Conservation (phyloP, 1,140 invertebrate genomes). For the Riptortus pedestris region DNA sequence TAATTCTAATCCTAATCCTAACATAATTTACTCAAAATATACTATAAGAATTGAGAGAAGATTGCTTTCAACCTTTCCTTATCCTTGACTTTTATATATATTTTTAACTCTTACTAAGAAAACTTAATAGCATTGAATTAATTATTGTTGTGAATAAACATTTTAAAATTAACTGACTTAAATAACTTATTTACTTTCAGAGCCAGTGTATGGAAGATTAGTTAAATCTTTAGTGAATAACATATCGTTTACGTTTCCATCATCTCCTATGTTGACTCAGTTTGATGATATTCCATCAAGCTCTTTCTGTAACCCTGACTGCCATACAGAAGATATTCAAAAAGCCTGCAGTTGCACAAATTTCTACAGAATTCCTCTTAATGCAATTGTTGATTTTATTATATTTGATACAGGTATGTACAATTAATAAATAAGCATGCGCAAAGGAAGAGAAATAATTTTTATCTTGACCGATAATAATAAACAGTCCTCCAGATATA, state of each 20-base stretch:
- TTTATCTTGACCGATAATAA: too few relatives aligned
- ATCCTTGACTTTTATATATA: background rate
- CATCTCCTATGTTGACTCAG: slow-evolving; percentile 1
- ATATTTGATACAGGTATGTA: background rate
- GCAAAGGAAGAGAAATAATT: too few relatives aligned
- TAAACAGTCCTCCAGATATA: too few relatives aligned
- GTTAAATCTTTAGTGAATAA: background rate
- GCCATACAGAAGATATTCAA: background rate
- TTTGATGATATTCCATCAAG: background rate
- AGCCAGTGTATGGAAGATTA: background rate
- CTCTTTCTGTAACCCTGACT: background rate
- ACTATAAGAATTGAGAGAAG: too few relatives aligned
- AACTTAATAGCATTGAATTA: too few relatives aligned
- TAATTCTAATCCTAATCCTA: too few relatives aligned
- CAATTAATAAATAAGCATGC: background rate
- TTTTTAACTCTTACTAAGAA: background rate
- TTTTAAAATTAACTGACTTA: too few relatives aligned
- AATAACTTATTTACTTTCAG: background rate
- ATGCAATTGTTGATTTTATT: background rate
- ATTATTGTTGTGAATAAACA: too few relatives aligned
- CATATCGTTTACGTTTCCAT: background rate
- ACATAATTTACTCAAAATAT: too few relatives aligned
- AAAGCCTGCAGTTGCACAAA: background rate
- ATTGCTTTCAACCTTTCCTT: background rate
- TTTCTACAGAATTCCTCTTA: background rate